A percentile compares a stretch with the other conserved stretches of the same genome.
phyloP scores from a whole-genome alignment of 1,140 invertebrate genomes.

The Hesperophylax magnus region DNA sequence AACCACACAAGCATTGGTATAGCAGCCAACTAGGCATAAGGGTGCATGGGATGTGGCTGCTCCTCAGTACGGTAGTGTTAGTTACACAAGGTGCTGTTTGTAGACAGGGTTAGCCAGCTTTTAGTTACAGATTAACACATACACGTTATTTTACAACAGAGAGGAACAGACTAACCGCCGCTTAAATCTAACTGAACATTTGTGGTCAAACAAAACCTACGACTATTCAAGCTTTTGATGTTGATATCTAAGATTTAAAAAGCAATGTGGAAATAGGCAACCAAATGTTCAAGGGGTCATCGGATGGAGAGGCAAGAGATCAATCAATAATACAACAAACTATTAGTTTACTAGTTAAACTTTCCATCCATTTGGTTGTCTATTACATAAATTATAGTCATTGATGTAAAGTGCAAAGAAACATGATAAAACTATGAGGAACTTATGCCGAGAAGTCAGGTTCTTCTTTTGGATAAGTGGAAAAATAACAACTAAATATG shows the following conservation, averaged over 20 bases:
- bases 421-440: constrained; percentile 17
- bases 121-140: neutral
- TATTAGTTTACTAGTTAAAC: neutral
- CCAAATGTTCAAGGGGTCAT: neutral
- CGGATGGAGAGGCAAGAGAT: neutral
- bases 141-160: constrained; percentile 18
- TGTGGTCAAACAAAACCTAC: constrained; percentile 1
- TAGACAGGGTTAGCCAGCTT: constrained; percentile 54
- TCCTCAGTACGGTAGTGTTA: constrained; percentile 43
- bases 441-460: constrained; percentile 32
- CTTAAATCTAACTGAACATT: neutral
- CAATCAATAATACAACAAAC: neutral
- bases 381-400: constrained; percentile 19
- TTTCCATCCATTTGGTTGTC: constrained; percentile 10
- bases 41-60: constrained; percentile 50
- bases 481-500: constrained; percentile 28
- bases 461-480: constrained; percentile 28
- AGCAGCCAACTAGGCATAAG: constrained; percentile 52
- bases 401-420: constrained; percentile 9
- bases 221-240: constrained; percentile 45
- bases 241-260: constrained; percentile 42
- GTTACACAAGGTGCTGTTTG: constrained; percentile 52
- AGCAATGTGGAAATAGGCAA: constrained; percentile 31
- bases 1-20: constrained; percentile 57
- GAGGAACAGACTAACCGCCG: neutral